Evolutionary conservation across 2,113 vertebrate species (phyloP), one percentile per base, ranked within the genome.

Genomic region (Odobenus rosmarus): DNA sequence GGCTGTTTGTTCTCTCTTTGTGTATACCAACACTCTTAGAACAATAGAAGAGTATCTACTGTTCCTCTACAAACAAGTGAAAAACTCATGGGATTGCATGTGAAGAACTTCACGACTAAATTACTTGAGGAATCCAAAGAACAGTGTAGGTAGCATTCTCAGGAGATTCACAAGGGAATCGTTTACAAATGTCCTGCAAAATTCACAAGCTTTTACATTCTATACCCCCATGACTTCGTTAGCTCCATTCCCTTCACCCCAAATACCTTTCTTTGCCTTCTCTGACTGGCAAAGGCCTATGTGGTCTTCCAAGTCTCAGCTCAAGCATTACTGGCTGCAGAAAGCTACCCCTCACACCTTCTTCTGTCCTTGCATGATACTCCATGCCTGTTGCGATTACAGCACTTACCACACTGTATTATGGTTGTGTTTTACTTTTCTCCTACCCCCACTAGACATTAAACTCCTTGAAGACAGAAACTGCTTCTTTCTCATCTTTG

Each of bases 51-150:
- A 76, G 3, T 28, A 84, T 33, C 64, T n/a, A 21, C 19, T 51
- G 15, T 89, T 59, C 57, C 33, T 90, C 81, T 81, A n/a, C 46
- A 90, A 87, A n/a, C 21, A 69, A 74, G 31, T 16, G 19, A 28
- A 90, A 85, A 86, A 42, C 39, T 51, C 84, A 67, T 46, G 36
- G 21, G 21, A 67, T 64, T 90, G 24, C 49, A 42, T 76, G 10
- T 57, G 4, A 97, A 88, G 91, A 94, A 55, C 28, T 61, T 91
- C 42, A 83, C 42, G 55, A 6, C 57, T 77, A 87, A 95, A 61
- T 67, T 76, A 33, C 77, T 61, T 59, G 15, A 90, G 39, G 42
- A 91, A 61, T 83, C 18, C 51, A 62, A 36, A 61, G 69, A 51
- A 13, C 15, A 31, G 67, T 62, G 5, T 46, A 33, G 51, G 51